A percentile compares a stretch with the other conserved stretches of the same genome.
These are phyloP conservation scores for Spongia lamella DNA, from an alignment of 37 sponge, comb jelly and placozoan genomes.

Conservation along the genomic window DNA sequence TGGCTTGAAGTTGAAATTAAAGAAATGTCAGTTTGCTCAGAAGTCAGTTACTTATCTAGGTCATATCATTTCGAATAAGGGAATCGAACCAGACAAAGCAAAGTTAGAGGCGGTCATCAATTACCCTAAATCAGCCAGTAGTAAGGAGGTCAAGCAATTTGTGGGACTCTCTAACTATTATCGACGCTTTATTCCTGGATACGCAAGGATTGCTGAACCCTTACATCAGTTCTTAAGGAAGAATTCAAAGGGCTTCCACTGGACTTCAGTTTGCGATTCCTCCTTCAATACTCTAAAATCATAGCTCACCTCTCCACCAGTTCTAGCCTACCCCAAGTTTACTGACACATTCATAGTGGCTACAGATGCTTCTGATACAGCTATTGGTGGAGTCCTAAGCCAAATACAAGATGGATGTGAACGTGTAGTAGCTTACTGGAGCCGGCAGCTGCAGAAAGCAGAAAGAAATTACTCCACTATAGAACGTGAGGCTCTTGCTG, in stretches of 20 bases:
- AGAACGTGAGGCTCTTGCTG: not conserved
- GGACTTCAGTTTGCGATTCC: not conserved
- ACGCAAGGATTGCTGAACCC: conserved; percentile 3
- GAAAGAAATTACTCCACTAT: conserved; percentile 5
- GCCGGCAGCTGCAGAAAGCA: not conserved
- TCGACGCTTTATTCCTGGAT: not conserved
- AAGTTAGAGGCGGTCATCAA: not conserved
- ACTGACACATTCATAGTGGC: not conserved
- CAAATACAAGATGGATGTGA: not conserved
- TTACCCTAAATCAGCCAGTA: not conserved
- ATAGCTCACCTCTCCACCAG: not conserved
- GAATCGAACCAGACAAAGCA: not conserved
- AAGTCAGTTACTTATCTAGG: conserved; percentile 3
- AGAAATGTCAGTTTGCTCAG: conserved; percentile 20
- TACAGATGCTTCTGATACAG: conserved; percentile 4
- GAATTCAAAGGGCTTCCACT: not conserved
- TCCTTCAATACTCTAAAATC: not conserved
- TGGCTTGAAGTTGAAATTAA: conserved; percentile 21
- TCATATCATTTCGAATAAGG: conserved; percentile 2
- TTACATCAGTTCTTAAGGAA: not conserved
- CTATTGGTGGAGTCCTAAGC: not conserved
- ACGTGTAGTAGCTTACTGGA: not conserved
- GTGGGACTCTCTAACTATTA: conserved; percentile 14
- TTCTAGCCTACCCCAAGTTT: conserved; percentile 9
- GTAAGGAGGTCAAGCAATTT: conserved; percentile 3